Evolutionary conservation across 2,888 invertebrate species (phyloP).

Genomic region (Allolobophora icterica): DNA sequence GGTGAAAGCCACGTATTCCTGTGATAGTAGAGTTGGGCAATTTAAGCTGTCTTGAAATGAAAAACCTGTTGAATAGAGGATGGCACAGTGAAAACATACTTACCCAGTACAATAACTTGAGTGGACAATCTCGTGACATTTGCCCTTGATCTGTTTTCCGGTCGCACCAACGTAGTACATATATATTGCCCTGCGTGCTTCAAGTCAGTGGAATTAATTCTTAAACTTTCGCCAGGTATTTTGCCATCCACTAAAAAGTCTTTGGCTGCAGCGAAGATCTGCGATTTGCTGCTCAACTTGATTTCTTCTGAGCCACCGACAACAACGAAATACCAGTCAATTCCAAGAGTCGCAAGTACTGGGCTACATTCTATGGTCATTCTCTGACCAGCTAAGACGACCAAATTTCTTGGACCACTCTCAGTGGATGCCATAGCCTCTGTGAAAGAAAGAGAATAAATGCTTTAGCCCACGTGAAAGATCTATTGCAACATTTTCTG

Average conservation of each 20-base stretch:
- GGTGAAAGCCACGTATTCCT: not conserved
- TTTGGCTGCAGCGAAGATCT: not conserved
- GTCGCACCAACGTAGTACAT: not conserved
- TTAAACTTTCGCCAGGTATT: constrained; percentile 1
- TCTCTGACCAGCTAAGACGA: not conserved
- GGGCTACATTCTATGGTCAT: not conserved
- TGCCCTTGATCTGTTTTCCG: not conserved
- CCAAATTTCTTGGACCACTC: not conserved
- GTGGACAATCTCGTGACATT: not conserved
- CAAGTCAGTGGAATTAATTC: not conserved
- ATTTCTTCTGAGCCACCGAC: constrained; percentile 3
- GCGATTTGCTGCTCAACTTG: not conserved
- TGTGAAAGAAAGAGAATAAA: not conserved
- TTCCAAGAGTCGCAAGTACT: not conserved
- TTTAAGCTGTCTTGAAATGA: not conserved
- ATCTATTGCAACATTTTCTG: not conserved
- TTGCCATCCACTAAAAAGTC: not conserved
- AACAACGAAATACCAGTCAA: not conserved
- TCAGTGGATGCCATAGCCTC: not conserved
- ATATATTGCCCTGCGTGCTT: constrained; percentile 2
- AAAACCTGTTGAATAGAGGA: not conserved
- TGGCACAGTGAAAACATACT: not conserved
- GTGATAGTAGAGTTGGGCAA: not conserved
- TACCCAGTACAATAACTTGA: not conserved
- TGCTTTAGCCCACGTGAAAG: not conserved